A percentile compares a stretch with the other conserved stretches of the same genome.
Conservation (phyloP, 2,113 vertebrate species). For the Thunnus maccoyii region DNA sequence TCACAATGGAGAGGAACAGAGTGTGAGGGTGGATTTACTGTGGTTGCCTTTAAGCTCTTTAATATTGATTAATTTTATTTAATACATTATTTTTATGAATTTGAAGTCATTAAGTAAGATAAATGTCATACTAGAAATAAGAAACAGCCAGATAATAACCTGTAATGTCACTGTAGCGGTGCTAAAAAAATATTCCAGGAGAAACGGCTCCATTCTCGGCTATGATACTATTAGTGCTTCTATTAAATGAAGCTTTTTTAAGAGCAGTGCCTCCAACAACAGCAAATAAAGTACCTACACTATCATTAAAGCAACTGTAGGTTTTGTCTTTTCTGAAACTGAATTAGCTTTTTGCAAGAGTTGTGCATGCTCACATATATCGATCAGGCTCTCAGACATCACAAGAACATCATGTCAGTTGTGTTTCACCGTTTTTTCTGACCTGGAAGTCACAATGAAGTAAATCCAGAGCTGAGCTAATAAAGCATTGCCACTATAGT, state of each 20-base stretch:
- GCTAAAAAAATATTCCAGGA: neutral
- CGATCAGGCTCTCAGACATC: neutral
- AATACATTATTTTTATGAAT: neutral
- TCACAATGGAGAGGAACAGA: neutral
- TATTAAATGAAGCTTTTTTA: slow-evolving; percentile 12
- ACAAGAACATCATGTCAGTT: neutral
- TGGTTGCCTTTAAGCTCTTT: neutral
- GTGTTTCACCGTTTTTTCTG: too few relatives aligned
- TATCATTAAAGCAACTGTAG: neutral
- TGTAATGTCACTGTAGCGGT: neutral
- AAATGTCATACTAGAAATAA: neutral
- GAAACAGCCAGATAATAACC: slow-evolving; percentile 1
- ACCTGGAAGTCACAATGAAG: too few relatives aligned
- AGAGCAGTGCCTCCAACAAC: neutral
- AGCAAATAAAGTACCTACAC: neutral
- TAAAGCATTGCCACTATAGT: slow-evolving; percentile 1
- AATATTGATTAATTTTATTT: neutral
- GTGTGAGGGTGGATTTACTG: neutral
- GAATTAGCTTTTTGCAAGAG: neutral
- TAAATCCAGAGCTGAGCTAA: neutral
- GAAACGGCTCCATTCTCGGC: neutral
- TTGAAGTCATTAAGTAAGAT: neutral
- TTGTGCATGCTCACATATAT: neutral
- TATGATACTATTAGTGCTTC: slow-evolving; percentile 1
- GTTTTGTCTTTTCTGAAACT: neutral